Base-by-base conservation (phyloP, 2,888 invertebrate genomes). In the Erynnis tages region DNA sequence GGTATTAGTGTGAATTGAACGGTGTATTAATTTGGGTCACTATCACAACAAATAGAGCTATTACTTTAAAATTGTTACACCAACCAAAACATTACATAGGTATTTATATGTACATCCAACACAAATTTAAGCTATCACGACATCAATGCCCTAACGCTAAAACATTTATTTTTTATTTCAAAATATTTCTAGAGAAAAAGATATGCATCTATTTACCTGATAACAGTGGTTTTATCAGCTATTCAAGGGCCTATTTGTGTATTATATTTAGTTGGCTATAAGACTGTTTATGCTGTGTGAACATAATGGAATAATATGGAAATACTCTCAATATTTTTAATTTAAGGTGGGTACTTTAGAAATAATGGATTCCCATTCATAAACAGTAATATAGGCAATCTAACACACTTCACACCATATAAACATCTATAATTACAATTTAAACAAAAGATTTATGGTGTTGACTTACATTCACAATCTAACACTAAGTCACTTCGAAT, bases 131-230 rank as follows among this genome's bases (percentile, higher is more conserved):
- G 76, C 85, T 87, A 86, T 76, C 80, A 88, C 86, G 85, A 89
- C 88, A 88, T 72, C 79, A 50, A 87, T 61, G 75, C 76, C 75
- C 85, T 87, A 88, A 73, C 57, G 62, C 83, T 83, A 84, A 76
- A 78, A 85, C 85, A 77, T 80, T 81, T 76, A 75, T 66, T 35
- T 75, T 76, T 70, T 82, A 76, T 79, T 83, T 67, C 79, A 87
- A 87, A 88, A 85, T 85, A 86, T 78, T 72, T 76, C 86, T 89
- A 89, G 80, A 84, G 82, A 83, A 84, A 86, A 86, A 77, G 88
- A 89, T 89, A 89, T 89, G 88, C 88, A 82, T 87, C 88, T 88
- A 88, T 84, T 77, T 79, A 82, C 70, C 73, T 82, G 85, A 82
- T 84, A 84, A 85, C 79, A 82, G 77, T 79, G 66, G 72, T 63